A percentile compares a stretch with the other conserved stretches of the same genome.
phyloP scores from a whole-genome alignment of 1,140 invertebrate genomes.

The Calephelis nemesis region DNA sequence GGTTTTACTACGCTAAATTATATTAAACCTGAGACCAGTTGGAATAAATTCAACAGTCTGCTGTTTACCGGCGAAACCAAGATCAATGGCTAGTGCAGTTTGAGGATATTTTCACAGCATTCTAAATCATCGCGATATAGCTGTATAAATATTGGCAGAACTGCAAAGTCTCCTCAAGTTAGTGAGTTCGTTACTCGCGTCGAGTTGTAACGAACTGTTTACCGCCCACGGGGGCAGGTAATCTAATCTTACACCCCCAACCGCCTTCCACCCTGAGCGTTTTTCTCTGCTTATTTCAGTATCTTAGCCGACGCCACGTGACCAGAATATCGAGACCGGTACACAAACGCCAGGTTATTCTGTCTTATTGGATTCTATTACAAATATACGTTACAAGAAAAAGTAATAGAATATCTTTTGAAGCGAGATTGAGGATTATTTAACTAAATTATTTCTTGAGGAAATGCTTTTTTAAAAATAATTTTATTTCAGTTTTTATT shows the following conservation, averaged over 20 bases:
- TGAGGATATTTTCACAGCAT: background rate
- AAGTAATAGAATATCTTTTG: no score
- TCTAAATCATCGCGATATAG: conserved; percentile 20
- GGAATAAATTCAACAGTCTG: no score
- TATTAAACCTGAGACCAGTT: no score
- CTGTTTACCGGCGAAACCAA: no score
- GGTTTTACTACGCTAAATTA: no score
- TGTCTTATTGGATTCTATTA: conserved; percentile 1
- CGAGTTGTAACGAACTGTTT: conserved; percentile 56
- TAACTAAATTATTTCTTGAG: no score
- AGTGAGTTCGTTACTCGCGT: conserved; percentile 54
- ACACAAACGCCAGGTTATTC: conserved; percentile 24
- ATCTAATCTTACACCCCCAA: conserved; percentile 35
- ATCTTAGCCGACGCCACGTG: conserved; percentile 55
- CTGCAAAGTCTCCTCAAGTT: conserved; percentile 28
- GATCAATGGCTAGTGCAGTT: background rate
- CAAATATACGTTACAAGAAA: no score
- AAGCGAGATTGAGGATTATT: no score
- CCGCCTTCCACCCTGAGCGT: conserved; percentile 38
- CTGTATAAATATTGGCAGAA: conserved; percentile 26
- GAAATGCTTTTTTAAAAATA: no score
- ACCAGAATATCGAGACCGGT: conserved; percentile 33
- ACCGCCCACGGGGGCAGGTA: conserved; percentile 59
- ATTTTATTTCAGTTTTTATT: no score
- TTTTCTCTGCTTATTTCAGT: conserved; percentile 61